phyloP scores from a whole-genome alignment of 2,797 vertebrate species.

The Pelodytes ibericus region DNA sequence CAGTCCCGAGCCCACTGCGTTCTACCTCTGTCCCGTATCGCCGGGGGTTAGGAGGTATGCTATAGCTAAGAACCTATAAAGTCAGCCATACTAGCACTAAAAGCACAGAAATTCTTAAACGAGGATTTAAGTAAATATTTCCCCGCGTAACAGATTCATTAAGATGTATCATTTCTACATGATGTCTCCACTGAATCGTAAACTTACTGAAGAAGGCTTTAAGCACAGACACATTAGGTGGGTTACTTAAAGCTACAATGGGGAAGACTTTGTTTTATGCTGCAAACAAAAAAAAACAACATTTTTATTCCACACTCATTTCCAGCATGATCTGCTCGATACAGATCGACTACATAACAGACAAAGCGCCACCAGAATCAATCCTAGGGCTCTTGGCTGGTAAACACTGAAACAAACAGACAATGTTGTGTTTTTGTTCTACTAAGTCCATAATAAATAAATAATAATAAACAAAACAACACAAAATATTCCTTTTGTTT shows the following conservation, averaged over 20 bases:
- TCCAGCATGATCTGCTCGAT: slow-evolving; percentile 6
- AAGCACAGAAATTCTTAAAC: too few species aligned
- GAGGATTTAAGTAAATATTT: too few species aligned
- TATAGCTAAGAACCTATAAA: too few species aligned
- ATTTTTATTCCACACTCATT: slow-evolving; percentile 23
- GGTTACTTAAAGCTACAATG: slow-evolving; percentile 23
- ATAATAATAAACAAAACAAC: too few species aligned
- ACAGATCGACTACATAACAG: slow-evolving; percentile 17
- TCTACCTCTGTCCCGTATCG: too few species aligned
- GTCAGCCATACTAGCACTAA: too few species aligned
- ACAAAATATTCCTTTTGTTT: too few species aligned
- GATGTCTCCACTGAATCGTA: slow-evolving; percentile 12
- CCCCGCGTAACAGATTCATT: background rate
- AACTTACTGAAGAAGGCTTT: slow-evolving; percentile 28
- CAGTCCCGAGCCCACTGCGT: too few species aligned
- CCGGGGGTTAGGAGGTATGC: too few species aligned
- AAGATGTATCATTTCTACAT: slow-evolving; percentile 6
- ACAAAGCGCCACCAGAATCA: background rate
- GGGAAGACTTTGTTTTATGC: slow-evolving; percentile 18
- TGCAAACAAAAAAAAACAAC: slow-evolving; percentile 31
- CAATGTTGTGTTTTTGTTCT: background rate
- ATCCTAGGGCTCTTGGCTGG: background rate
- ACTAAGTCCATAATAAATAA: too few species aligned
- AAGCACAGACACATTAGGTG: slow-evolving; percentile 11
- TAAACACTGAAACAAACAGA: background rate